These are phyloP conservation scores for Apodemia duryi DNA, from an alignment of 2,888 invertebrate species.

Conservation along the genomic window DNA sequence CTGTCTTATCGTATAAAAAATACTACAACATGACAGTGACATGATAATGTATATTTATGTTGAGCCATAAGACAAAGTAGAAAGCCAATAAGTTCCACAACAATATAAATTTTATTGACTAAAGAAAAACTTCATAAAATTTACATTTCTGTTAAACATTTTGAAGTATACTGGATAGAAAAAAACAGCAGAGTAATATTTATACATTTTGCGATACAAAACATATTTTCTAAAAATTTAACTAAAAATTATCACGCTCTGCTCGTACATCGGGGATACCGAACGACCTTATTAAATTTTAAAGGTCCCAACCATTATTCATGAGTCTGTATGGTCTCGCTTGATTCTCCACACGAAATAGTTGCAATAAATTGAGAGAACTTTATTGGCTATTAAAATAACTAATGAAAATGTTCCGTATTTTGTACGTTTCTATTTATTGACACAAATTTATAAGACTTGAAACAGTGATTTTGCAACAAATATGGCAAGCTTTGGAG, in stretches of 20 bases:
- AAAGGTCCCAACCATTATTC: constrained; percentile 64
- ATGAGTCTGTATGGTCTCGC: constrained; percentile 51
- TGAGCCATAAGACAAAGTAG: too few relatives aligned
- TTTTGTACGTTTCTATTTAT: constrained; percentile 30
- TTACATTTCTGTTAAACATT: background rate
- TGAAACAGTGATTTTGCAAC: background rate
- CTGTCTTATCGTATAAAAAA: too few relatives aligned
- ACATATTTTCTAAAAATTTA: constrained; percentile 4
- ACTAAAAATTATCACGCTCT: constrained; percentile 48
- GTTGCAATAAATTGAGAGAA: constrained; percentile 65
- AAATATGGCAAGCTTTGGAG: too few relatives aligned
- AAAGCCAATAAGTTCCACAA: too few relatives aligned
- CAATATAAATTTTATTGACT: too few relatives aligned
- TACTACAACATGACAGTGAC: too few relatives aligned
- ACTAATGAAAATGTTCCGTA: constrained; percentile 63
- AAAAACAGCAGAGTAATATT: constrained; percentile 19
- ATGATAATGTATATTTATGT: too few relatives aligned
- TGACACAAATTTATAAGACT: background rate
- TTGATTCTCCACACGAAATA: constrained; percentile 68
- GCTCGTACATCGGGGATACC: constrained; percentile 42
- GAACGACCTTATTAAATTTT: constrained; percentile 65
- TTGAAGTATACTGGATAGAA: background rate
- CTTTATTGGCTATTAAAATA: constrained; percentile 76
- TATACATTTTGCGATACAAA: background rate
- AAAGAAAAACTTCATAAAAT: background rate